These are phyloP conservation scores for Himalopsyche phryganea DNA, from an alignment of 1,140 invertebrate species.

Conservation along the genomic window DNA sequence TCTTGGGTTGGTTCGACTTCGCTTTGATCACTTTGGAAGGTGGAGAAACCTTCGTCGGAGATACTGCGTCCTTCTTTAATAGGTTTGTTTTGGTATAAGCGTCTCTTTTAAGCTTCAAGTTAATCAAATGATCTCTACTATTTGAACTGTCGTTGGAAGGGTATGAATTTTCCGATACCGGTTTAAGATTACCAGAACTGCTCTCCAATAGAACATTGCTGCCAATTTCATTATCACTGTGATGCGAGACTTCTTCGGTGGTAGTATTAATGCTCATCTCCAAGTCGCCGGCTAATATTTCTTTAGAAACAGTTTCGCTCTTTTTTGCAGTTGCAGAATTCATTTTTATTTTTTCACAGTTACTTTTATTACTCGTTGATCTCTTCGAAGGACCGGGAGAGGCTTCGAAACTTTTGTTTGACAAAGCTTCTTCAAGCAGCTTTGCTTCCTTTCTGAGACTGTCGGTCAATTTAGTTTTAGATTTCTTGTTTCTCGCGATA, in stretches of 20 bases:
- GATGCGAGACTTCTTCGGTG: neutral
- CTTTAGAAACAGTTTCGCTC: neutral
- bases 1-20: neutral
- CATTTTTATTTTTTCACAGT: neutral
- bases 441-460: conserved; percentile 17
- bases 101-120: neutral
- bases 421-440: conserved; percentile 21
- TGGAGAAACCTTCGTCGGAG: too few relatives aligned
- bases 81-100: neutral
- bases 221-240: neutral
- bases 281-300: neutral
- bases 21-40: too few relatives aligned
- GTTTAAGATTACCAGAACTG: too few relatives aligned
- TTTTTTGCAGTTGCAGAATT: neutral
- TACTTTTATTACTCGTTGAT: too few relatives aligned
- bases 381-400: neutral
- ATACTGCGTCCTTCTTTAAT: neutral
- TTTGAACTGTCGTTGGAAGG: too few relatives aligned
- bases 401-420: neutral
- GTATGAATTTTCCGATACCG: too few relatives aligned
- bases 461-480: neutral
- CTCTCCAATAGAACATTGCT: too few relatives aligned
- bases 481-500: conserved; percentile 26
- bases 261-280: conserved; percentile 20
- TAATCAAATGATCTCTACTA: neutral